Conservation (phyloP, 2,113 vertebrate species). For the Platysteira castanea region DNA sequence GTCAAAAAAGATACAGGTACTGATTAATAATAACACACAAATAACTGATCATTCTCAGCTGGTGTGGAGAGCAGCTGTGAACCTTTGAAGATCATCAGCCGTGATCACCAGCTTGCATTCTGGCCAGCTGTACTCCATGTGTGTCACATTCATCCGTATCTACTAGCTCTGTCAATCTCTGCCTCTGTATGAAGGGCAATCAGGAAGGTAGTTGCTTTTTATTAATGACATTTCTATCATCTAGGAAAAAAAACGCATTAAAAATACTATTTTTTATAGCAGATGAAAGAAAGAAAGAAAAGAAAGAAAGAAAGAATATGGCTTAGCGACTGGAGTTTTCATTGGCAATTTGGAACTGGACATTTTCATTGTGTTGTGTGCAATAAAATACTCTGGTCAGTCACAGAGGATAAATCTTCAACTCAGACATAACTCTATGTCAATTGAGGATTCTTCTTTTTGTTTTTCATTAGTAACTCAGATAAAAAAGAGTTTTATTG, state of each 20-base stretch:
- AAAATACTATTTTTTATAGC: neutral
- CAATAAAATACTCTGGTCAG: neutral
- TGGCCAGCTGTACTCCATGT: neutral
- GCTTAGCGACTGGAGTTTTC: neutral
- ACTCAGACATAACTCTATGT: neutral
- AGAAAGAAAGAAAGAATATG: neutral
- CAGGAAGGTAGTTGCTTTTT: neutral
- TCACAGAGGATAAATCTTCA: neutral
- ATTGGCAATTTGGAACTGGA: neutral
- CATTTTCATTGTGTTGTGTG: neutral
- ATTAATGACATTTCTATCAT: neutral
- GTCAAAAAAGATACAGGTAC: neutral
- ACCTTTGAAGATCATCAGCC: neutral
- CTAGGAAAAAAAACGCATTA: neutral
- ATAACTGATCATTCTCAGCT: neutral
- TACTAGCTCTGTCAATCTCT: neutral
- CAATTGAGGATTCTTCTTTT: neutral
- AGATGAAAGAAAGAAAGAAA: neutral
- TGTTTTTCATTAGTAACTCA: neutral
- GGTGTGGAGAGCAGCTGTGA: neutral
- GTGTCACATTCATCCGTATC: neutral
- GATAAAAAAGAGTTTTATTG: neutral
- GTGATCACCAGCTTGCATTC: neutral
- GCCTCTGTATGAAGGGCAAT: neutral
- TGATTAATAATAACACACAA: neutral